Percentiles rank a stretch among this genome's conserved stretches.
Conservation (phyloP, 1,140 invertebrate species). For the Temnothorax curvispinosus region DNA sequence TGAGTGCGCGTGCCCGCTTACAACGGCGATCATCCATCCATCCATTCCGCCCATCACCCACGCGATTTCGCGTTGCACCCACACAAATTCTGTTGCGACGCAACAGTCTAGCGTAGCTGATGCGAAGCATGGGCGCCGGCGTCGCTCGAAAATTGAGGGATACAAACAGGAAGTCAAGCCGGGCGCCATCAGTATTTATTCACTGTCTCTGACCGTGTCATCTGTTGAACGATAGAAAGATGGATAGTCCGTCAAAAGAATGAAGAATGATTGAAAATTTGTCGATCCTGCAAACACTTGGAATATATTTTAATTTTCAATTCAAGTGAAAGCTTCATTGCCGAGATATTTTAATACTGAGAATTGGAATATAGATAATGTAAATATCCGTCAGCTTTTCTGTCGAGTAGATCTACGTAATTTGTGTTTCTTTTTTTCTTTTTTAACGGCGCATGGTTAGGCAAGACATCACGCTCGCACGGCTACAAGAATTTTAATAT, state of each 20-base stretch:
- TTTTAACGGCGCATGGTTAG: neutral
- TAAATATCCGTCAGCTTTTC: neutral
- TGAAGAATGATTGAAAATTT: neutral
- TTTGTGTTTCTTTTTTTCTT: neutral
- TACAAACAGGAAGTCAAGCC: conserved; percentile 13
- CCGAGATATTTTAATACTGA: neutral
- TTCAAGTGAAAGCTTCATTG: neutral
- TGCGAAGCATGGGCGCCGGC: neutral
- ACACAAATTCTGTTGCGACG: conserved; percentile 29
- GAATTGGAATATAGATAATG: neutral
- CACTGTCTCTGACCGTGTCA: neutral
- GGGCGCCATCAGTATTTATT: neutral
- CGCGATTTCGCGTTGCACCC: conserved; percentile 21
- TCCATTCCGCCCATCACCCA: neutral
- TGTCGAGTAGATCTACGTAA: neutral
- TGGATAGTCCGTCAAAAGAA: neutral
- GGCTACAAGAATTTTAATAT: conserved; percentile 10
- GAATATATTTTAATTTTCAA: neutral
- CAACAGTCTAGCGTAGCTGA: conserved; percentile 37
- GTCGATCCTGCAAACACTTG: neutral
- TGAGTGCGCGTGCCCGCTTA: neutral
- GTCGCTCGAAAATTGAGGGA: neutral
- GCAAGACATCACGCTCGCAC: neutral
- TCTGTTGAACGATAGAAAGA: neutral
- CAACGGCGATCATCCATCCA: neutral